These are phyloP conservation scores for Columba livia DNA, from an alignment of 2,113 vertebrate species.

Conservation along the genomic window DNA sequence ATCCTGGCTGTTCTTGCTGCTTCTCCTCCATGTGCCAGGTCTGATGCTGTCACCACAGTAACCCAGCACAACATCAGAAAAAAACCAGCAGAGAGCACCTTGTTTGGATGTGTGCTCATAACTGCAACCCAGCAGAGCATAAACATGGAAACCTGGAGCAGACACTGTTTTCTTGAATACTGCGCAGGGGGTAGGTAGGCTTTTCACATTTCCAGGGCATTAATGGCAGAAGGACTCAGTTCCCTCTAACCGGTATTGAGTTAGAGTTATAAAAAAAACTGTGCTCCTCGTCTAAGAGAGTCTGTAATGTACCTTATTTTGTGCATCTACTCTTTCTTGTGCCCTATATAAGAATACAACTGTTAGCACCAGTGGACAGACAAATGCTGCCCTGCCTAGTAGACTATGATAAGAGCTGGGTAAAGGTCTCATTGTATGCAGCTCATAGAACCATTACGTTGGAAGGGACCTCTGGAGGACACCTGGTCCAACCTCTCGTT, in stretches of 20 bases:
- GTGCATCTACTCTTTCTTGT: constrained; percentile 4
- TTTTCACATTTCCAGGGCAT: neutral
- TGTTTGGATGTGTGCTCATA: neutral
- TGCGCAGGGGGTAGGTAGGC: neutral
- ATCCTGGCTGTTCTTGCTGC: neutral
- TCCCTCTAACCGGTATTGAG: neutral
- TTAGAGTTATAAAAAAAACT: neutral
- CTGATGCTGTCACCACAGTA: neutral
- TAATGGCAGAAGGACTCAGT: neutral
- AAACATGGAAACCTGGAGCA: neutral
- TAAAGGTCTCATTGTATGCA: rapidly evolving
- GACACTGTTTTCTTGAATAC: neutral
- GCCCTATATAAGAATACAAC: neutral
- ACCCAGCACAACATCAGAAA: rapidly evolving
- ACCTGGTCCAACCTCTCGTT: neutral
- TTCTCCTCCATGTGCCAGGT: neutral
- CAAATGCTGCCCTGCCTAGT: neutral
- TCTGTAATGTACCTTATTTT: neutral
- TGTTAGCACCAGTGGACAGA: constrained; percentile 32
- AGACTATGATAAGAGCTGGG: neutral
- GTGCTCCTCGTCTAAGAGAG: neutral
- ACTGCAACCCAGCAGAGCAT: neutral
- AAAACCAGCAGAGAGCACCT: neutral
- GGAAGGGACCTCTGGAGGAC: neutral
- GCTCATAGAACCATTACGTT: neutral